Percentiles rank a stretch among this genome's conserved stretches.
Evolutionary conservation across 2,888 invertebrate species (phyloP).

Genomic region (Drosophila eohydei): DNA sequence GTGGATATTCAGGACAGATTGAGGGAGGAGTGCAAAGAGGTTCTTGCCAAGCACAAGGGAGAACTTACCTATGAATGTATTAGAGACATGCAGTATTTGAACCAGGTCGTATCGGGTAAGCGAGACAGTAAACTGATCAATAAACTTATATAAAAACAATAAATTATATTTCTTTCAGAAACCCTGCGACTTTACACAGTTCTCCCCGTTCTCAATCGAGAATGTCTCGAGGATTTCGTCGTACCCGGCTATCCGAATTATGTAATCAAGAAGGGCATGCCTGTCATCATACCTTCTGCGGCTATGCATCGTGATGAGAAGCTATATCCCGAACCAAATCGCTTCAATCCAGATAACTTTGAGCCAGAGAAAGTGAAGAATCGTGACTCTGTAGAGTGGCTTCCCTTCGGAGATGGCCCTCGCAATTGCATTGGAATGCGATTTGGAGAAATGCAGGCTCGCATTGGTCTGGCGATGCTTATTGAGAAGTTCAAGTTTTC

Average conservation of each 20-base stretch:
- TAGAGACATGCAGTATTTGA: conserved; percentile 85
- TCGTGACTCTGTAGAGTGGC: conserved; percentile 83
- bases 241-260: conserved; percentile 85
- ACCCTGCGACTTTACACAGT: conserved; percentile 87
- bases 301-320: conserved; percentile 87
- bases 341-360: conserved; percentile 88
- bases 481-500: conserved; percentile 76
- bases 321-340: conserved; percentile 87
- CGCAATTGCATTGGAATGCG: conserved; percentile 83
- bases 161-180: conserved; percentile 47
- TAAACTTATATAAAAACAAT: too few relatives aligned
- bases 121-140: too few relatives aligned
- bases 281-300: conserved; percentile 86
- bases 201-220: conserved; percentile 86
- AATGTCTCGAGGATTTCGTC: conserved; percentile 86
- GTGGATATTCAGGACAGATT: conserved; percentile 85
- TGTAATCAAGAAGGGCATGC: conserved; percentile 86
- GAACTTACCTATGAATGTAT: conserved; percentile 83
- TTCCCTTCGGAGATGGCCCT: conserved; percentile 84
- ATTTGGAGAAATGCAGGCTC: conserved; percentile 82
- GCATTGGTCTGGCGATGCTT: conserved; percentile 74
- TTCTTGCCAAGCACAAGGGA: conserved; percentile 81
- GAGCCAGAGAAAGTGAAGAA: conserved; percentile 85
- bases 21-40: conserved; percentile 84
- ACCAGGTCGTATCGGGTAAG: conserved; percentile 85